Evolutionary conservation across 1,140 invertebrate genomes (phyloP), one percentile per base, ranked within the genome.

Genomic region (Phymastichus coffea): DNA sequence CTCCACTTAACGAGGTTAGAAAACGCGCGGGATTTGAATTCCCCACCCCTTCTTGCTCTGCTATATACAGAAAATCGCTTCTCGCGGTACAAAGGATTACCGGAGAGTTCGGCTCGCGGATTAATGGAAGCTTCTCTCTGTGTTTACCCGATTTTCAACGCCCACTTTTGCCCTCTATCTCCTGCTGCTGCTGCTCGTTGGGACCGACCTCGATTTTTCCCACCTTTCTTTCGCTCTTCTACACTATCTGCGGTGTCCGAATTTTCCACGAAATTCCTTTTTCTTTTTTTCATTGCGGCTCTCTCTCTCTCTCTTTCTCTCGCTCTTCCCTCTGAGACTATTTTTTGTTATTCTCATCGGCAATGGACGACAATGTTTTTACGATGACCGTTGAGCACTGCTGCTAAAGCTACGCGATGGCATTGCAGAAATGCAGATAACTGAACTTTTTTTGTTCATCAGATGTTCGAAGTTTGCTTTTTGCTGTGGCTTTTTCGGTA

Each of bases 81-180:
- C 47, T 20, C 47, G n/a, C n/a, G 26, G 46, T 46, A 26, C 47
- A 37, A 37, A 35, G 59, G 67, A 63, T 63, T 66, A 51, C 43
- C 55, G 20, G 61, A n/a, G n/a, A 65, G 63, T 65, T 64, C 40
- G 41, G 53, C 48, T 65, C 58, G 43, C 35, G 58, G 65, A 67
- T 67, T 67, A 69, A 65, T 62, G 63, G 63, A 38, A 63, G 62
- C 44, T n/a, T n/a, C n/a, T n/a, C 7, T 48, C 10, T n/a, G 14
- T 3, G 4, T 33, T n/a, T 3, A 19, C 8, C 19, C 30, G 47
- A 49, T 49, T 49, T 49, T 48, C 30, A 33, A 9, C 47, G 10
- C 47, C 28, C 43, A 25, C 22, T 44, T 25, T 44, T 20, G 40
- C 40, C 20, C 17, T 41, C 4, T 41, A 20, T 20, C 40, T 6